Conservation (phyloP, 2,797 vertebrate species). For the Sebastes oblongus region DNA sequence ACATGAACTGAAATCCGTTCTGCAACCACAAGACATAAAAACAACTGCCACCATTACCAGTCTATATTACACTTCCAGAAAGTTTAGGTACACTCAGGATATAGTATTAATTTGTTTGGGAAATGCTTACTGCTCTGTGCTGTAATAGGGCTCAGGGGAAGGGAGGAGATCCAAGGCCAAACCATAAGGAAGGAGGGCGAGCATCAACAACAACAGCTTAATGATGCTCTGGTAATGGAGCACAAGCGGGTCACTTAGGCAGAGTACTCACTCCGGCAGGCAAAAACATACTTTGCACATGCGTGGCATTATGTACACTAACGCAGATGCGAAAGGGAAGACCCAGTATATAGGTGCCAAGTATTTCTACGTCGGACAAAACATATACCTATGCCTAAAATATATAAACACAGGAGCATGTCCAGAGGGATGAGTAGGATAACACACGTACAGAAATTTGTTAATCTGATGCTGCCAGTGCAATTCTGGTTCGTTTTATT, state of each 20-base stretch:
- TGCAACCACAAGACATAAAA: slow-evolving; percentile 53
- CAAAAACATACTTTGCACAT: slow-evolving; percentile 36
- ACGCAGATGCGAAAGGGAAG: not conserved
- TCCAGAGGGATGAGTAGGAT: not conserved
- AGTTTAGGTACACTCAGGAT: slow-evolving; percentile 71
- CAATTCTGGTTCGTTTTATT: not conserved
- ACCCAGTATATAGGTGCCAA: not conserved
- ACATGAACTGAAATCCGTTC: slow-evolving; percentile 55
- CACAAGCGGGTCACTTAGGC: slow-evolving; percentile 53
- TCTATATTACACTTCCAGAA: slow-evolving; percentile 75
- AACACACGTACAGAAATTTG: not conserved
- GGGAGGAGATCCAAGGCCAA: slow-evolving; percentile 63
- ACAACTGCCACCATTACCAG: slow-evolving; percentile 61
- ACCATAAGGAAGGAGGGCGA: slow-evolving; percentile 55
- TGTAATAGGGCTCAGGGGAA: slow-evolving; percentile 63
- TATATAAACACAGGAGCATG: not conserved
- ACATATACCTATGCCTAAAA: not conserved
- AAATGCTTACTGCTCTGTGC: slow-evolving; percentile 72
- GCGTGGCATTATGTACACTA: not conserved
- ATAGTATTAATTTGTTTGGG: slow-evolving; percentile 75
- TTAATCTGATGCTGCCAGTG: accelerated
- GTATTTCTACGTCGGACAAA: not conserved
- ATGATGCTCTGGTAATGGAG: slow-evolving; percentile 71
- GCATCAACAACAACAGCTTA: slow-evolving; percentile 67
- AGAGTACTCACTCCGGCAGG: slow-evolving; percentile 43